phyloP scores from a whole-genome alignment of 2,113 vertebrate genomes.

The Tupaia chinensis region DNA sequence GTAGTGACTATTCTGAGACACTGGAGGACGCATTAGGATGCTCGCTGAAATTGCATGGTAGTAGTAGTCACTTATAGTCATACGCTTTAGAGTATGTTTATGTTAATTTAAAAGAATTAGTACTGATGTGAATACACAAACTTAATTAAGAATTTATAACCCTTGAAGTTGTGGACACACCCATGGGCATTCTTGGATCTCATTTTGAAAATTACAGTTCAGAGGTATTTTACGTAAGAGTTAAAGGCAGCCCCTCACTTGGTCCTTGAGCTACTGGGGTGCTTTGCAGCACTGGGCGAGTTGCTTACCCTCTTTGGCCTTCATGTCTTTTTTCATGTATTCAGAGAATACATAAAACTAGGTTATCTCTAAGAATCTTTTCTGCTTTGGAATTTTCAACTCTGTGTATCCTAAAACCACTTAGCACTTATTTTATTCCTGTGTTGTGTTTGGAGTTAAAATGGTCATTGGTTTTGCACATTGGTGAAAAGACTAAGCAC shows the following conservation, averaged over 20 bases:
- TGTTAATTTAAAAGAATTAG: not conserved
- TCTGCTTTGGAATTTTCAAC: not conserved
- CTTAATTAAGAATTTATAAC: not conserved
- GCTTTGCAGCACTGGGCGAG: no score
- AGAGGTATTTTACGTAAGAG: not conserved
- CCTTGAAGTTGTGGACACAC: not conserved
- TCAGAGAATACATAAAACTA: not conserved
- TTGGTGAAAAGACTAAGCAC: not conserved
- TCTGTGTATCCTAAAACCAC: not conserved
- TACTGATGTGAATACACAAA: not conserved
- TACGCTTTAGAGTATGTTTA: not conserved
- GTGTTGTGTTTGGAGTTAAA: not conserved
- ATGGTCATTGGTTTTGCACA: not conserved
- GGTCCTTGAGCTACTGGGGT: not conserved
- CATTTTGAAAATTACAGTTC: not conserved
- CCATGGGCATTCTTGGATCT: not conserved
- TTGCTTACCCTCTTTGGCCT: not conserved
- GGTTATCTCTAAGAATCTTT: not conserved
- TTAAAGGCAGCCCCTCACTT: not conserved
- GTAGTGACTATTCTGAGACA: not conserved
- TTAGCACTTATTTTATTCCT: not conserved
- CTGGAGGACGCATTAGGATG: no score
- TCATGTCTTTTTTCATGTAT: not conserved
- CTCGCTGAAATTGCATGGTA: not conserved
- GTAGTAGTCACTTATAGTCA: not conserved